These are phyloP conservation scores for Dissostichus mawsoni DNA, from an alignment of 2,113 vertebrate genomes.

Conservation along the genomic window DNA sequence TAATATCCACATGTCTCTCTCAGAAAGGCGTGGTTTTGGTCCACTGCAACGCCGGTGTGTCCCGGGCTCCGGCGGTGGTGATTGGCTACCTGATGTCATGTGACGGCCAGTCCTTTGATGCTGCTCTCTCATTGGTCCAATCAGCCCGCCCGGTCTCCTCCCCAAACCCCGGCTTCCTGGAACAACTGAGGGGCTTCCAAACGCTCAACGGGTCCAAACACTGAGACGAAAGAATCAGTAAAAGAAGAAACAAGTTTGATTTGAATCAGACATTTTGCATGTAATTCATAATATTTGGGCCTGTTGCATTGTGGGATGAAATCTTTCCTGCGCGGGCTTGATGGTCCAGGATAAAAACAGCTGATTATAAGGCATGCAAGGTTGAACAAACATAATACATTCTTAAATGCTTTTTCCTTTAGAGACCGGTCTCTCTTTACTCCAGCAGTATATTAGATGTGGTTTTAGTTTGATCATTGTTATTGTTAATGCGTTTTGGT, in stretches of 20 bases:
- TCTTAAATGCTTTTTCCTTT: too few relatives aligned
- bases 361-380: neutral
- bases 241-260: neutral
- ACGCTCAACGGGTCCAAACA: constrained; percentile 50
- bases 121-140: constrained; percentile 90
- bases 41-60: constrained; percentile 96
- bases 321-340: neutral
- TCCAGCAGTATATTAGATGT: neutral
- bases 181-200: constrained; percentile 85
- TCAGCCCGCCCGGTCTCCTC: constrained; percentile 87
- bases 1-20: constrained; percentile 8
- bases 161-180: constrained; percentile 94
- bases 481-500: too few relatives aligned
- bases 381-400: neutral
- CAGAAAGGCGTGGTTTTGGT: constrained; percentile 93
- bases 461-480: neutral
- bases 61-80: constrained; percentile 90
- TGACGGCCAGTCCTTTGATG: constrained; percentile 88
- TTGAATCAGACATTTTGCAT: constrained; percentile 3
- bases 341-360: neutral
- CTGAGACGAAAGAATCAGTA: constrained; percentile 11
- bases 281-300: neutral
- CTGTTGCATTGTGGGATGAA: neutral
- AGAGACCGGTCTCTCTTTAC: neutral
- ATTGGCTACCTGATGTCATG: constrained; percentile 94